These are phyloP conservation scores for Poeciliopsis infans DNA, from an alignment of 2,797 vertebrate genomes.

Conservation along the genomic window DNA sequence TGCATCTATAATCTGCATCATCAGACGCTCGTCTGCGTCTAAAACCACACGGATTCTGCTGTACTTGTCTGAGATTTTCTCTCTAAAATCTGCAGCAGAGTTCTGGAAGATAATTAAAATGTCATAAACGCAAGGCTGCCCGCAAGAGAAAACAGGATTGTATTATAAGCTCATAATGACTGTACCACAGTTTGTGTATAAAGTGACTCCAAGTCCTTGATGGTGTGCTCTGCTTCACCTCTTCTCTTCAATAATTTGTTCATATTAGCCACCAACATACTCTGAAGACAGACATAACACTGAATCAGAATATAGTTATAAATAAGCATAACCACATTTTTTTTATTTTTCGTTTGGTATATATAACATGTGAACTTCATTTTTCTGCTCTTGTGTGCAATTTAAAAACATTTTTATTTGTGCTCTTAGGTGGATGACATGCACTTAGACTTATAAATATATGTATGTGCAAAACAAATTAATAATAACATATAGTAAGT, in stretches of 20 bases:
- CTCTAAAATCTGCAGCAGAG: slow-evolving; percentile 68
- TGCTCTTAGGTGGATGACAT: background rate
- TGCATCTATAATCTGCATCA: slow-evolving; percentile 80
- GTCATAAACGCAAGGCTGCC: background rate
- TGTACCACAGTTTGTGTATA: slow-evolving; percentile 75
- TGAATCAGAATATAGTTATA: background rate
- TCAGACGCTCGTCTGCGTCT: slow-evolving; percentile 79
- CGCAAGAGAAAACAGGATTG: background rate
- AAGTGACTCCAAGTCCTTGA: slow-evolving; percentile 73
- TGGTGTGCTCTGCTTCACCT: slow-evolving; percentile 66
- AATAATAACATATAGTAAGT: background rate
- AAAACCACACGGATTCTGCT: slow-evolving; percentile 73
- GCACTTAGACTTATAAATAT: background rate
- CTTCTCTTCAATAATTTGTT: slow-evolving; percentile 69
- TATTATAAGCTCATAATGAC: background rate
- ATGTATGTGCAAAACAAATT: background rate
- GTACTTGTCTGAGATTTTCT: slow-evolving; percentile 78
- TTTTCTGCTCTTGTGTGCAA: background rate
- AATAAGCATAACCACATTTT: background rate
- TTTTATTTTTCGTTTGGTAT: background rate
- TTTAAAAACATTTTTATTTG: background rate
- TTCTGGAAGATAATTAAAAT: slow-evolving; percentile 51
- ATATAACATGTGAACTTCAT: background rate
- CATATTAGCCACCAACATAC: slow-evolving; percentile 64
- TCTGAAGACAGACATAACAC: slow-evolving; percentile 64